Base-by-base conservation (phyloP, 37 sponge, comb jelly and placozoan genomes). In the Cliona cf. orientalis region DNA sequence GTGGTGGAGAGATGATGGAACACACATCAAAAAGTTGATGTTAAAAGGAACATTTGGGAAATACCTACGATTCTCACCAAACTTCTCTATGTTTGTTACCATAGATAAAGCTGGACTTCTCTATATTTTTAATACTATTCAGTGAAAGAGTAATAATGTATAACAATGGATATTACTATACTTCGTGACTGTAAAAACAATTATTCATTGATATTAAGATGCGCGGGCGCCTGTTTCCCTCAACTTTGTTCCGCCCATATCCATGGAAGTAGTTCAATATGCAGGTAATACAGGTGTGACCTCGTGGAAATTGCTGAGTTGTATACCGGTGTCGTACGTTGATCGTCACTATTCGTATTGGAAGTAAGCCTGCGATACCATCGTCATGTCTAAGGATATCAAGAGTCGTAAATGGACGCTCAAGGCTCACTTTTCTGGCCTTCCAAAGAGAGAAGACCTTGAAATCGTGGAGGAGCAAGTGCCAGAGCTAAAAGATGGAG, bases 11-110 rank as follows among this genome's bases (percentile, higher is more conserved):
- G 62, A 38, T 53, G 72, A 81, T 64, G 92, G 92, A 6, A 34
- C 25, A 0, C 79, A 69, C 26, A 5, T 65, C 21, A 85, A 87
- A 69, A 61, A 41, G 4, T 69, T 81, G 14, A 19, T 66, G 5
- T 42, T 92, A 46, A 92, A 83, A 42, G 85, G 89, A 42, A 76
- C 83, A 0, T 92, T 88, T 84, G 84, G 87, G 17, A 92, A 92
- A 53, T 79, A 77, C 67, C 63, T 88, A 14, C 72, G 62, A 42
- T 86, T 92, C 76, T 80, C 80, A 5, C 78, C 84, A 6, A 89
- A 92, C 38, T 92, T 92, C 60, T 42, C 3, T 3, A 80, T 81
- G n/a, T 92, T 92, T 61, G 66, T 92, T 0, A 88, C 89, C 23
- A 83, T 88, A 31, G 93, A 87, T 49, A 83, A 92, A 40, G 81